phyloP scores from a whole-genome alignment of 2,888 invertebrate genomes.

The Plebejus argus region DNA sequence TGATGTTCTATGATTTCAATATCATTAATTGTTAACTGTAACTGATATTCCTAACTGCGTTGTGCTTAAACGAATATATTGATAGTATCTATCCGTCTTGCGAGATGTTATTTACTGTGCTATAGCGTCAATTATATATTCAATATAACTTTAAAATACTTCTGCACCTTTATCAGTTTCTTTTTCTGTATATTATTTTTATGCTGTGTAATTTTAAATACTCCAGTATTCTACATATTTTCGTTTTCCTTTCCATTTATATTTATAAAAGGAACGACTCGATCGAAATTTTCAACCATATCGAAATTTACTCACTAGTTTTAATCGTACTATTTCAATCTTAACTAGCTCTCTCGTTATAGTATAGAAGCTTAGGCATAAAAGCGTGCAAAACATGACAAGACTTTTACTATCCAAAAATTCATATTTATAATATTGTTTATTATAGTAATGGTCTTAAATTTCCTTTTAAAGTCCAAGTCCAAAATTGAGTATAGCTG shows the following conservation, averaged over 20 bases:
- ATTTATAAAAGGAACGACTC: background rate
- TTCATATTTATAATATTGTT: no score
- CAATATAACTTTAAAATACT: constrained; percentile 37
- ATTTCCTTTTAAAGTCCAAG: no score
- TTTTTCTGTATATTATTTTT: background rate
- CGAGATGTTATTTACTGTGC: constrained; percentile 54
- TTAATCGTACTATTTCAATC: constrained; percentile 26
- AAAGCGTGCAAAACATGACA: background rate
- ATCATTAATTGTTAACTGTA: constrained; percentile 32
- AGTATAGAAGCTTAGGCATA: constrained; percentile 19
- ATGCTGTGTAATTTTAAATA: background rate
- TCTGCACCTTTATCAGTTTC: background rate
- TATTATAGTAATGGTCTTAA: no score
- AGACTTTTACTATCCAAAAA: background rate
- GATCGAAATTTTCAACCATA: constrained; percentile 24
- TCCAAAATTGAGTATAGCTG: background rate
- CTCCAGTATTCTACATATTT: background rate
- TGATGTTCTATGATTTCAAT: constrained; percentile 27
- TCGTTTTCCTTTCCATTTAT: background rate
- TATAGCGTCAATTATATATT: constrained; percentile 69
- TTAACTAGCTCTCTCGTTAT: constrained; percentile 10
- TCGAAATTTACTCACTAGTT: constrained; percentile 23
- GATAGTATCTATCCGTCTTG: constrained; percentile 56
- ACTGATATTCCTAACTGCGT: constrained; percentile 62
- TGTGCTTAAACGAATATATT: constrained; percentile 55